A percentile compares a stretch with the other conserved stretches of the same genome.
Conservation (phyloP, 2,888 invertebrate genomes). For the Unio delphinus region DNA sequence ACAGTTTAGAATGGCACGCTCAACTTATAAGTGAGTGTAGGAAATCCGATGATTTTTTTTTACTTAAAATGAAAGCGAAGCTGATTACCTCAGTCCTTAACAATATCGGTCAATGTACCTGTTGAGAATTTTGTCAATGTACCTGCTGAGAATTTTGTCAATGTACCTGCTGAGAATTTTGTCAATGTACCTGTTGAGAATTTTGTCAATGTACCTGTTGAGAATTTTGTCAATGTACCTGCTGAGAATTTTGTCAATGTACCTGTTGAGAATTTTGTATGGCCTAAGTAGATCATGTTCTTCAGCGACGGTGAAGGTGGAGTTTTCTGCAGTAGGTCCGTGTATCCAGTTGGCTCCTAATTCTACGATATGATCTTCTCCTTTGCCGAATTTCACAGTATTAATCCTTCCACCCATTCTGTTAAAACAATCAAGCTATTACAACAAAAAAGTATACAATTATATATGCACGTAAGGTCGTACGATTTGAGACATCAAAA, state of each 20-base stretch:
- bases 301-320: conserved; percentile 36
- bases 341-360: conserved; percentile 58
- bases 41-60: background rate
- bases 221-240: conserved; percentile 19
- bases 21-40: background rate
- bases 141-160: too few relatives aligned
- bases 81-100: background rate
- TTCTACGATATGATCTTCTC: conserved; percentile 34
- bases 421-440: conserved; percentile 4
- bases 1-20: too few relatives aligned
- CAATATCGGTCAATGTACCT: conserved; percentile 21
- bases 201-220: too few relatives aligned
- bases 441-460: too few relatives aligned
- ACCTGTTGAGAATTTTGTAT: conserved; percentile 35
- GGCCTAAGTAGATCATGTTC: conserved; percentile 31
- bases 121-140: conserved; percentile 8
- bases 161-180: too few relatives aligned
- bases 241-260: conserved; percentile 11
- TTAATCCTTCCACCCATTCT: conserved; percentile 71
- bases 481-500: too few relatives aligned
- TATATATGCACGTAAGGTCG: too few relatives aligned
- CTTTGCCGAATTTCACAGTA: conserved; percentile 39
- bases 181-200: conserved; percentile 31
- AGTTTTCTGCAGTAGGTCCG: conserved; percentile 34
- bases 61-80: conserved; percentile 12